phyloP scores from a whole-genome alignment of 1,140 invertebrate species.

The Philopotamus ludificatus region DNA sequence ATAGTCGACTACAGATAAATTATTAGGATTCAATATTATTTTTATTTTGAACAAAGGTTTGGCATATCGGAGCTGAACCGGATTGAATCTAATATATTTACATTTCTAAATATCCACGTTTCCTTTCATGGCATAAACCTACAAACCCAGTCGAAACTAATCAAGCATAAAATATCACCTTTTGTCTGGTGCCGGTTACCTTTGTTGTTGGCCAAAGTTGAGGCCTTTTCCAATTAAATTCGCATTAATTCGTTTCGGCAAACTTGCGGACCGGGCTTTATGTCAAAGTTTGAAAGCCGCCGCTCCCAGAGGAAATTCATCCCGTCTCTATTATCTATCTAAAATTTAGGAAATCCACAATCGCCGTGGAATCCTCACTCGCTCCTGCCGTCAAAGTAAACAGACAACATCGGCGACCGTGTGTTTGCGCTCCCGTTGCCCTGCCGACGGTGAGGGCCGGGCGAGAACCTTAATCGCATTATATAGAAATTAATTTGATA shows the following conservation, averaged over 20 bases:
- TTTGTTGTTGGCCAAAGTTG: background rate
- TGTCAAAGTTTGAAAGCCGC: background rate
- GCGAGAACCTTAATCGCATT: background rate
- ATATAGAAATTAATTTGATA: background rate
- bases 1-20: no score
- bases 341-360: background rate
- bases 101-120: background rate
- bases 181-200: background rate
- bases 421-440: background rate
- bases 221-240: background rate
- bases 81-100: background rate
- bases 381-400: background rate
- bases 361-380: background rate
- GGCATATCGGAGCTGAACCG: background rate
- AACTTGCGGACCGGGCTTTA: background rate
- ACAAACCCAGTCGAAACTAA: background rate
- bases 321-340: background rate
- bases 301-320: background rate
- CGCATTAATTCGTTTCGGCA: background rate
- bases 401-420: background rate
- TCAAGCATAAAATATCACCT: background rate
- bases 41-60: background rate
- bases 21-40: no score
- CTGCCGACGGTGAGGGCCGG: background rate
- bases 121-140: background rate